phyloP scores from a whole-genome alignment of 2,888 invertebrate species.

The Macaria liturata region DNA sequence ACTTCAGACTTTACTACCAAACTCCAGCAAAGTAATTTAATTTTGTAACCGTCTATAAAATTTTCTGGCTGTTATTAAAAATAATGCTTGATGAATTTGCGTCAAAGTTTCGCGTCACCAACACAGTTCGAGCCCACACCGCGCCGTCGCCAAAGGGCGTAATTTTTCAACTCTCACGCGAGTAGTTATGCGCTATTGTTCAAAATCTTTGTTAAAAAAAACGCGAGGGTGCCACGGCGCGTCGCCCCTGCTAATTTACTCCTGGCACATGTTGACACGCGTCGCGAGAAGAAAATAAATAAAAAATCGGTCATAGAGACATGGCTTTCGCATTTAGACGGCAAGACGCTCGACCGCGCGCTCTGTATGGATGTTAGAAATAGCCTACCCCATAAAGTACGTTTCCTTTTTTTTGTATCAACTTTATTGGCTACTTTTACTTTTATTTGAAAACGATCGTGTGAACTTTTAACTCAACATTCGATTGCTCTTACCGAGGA shows the following conservation, averaged over 20 bases:
- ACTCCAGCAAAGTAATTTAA: no score
- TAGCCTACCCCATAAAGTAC: constrained; percentile 28
- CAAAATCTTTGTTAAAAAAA: constrained; percentile 76
- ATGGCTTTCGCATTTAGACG: constrained; percentile 69
- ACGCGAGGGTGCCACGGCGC: constrained; percentile 73
- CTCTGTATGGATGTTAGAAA: constrained; percentile 54
- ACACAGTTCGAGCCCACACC: constrained; percentile 36
- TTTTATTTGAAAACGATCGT: constrained; percentile 62
- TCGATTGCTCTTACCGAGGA: constrained; percentile 52
- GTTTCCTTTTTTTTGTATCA: constrained; percentile 48
- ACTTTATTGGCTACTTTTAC: constrained; percentile 1
- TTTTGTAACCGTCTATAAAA: neutral
- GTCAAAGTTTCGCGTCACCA: constrained; percentile 12
- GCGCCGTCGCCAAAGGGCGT: constrained; percentile 63
- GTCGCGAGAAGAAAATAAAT: constrained; percentile 68
- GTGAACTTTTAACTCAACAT: constrained; percentile 50
- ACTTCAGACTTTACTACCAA: no score
- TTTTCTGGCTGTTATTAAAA: constrained; percentile 12
- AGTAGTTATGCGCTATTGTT: constrained; percentile 79
- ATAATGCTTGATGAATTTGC: constrained; percentile 1
- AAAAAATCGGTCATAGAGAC: constrained; percentile 69
- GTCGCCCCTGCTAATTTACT: constrained; percentile 80
- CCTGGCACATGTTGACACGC: constrained; percentile 81
- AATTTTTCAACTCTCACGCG: constrained; percentile 74
- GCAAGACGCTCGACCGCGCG: constrained; percentile 49